Evolutionary conservation across 2,113 vertebrate species (phyloP).

Genomic region (Leptobrachium leishanense): DNA sequence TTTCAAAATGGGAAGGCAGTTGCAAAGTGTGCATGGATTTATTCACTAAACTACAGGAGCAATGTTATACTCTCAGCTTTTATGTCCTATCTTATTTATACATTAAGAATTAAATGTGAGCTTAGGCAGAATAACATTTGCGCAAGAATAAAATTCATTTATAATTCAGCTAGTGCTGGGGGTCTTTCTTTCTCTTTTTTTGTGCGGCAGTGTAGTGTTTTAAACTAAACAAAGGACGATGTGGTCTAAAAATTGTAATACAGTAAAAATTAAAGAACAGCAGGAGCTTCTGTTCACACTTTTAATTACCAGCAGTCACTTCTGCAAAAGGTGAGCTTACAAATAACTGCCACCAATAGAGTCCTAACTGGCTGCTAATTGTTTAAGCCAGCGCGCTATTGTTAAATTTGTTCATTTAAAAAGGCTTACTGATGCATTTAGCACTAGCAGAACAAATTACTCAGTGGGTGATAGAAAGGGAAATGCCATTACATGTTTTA

Average conservation of each 20-base stretch:
- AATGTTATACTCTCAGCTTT: constrained; percentile 10
- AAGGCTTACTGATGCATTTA: constrained; percentile 46
- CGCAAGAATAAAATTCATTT: constrained; percentile 15
- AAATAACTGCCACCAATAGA: constrained; percentile 43
- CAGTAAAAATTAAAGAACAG: constrained; percentile 41
- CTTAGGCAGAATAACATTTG: constrained; percentile 12
- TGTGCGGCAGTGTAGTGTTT: constrained; percentile 5
- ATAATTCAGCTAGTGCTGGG: constrained; percentile 28
- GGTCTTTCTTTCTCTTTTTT: constrained; percentile 6
- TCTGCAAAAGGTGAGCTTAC: constrained; percentile 44
- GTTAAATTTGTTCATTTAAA: constrained; percentile 47
- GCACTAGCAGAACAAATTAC: constrained; percentile 44
- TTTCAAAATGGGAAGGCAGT: no score
- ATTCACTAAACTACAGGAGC: background rate
- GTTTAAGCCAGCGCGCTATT: constrained; percentile 35
- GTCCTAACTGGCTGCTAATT: constrained; percentile 41
- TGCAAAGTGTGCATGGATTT: background rate
- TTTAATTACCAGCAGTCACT: constrained; percentile 47
- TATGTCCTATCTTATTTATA: constrained; percentile 29
- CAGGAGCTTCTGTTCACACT: constrained; percentile 33
- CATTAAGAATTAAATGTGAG: constrained; percentile 1
- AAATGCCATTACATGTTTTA: constrained; percentile 31
- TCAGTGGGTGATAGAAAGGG: constrained; percentile 23
- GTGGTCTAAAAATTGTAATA: constrained; percentile 33
- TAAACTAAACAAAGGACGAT: constrained; percentile 38